Evolutionary conservation across 2,888 invertebrate genomes (phyloP), one percentile per base, ranked within the genome.

Genomic region (Calameuta pallipes): DNA sequence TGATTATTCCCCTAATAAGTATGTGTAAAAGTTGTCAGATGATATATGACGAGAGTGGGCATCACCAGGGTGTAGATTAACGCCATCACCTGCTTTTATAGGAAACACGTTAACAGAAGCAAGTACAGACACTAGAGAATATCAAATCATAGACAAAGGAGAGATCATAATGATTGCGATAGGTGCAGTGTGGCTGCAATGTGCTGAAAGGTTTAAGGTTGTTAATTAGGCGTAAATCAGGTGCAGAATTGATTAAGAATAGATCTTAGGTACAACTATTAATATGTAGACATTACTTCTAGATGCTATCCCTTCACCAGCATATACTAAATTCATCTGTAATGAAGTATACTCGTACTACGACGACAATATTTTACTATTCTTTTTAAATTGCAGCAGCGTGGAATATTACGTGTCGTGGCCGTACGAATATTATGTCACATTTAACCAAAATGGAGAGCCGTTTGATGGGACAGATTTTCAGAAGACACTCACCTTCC

Each of bases 401-500:
- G 9, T 9, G 6, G 23, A 15, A 56, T 23, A 23, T 23, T 56
- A 56, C 9, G 23, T 56, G 56, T 56, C 56, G 56, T 23, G 56
- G 56, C 15, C 56, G 23, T 56, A 56, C 56, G 56, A 56, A 56
- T 56, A 56, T 56, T 56, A 56, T 23, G 56, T 56, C 2, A 23
- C 2, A 56, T 23, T 9, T 56, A 23, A 56, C 56, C 23, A 56
- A 9, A 23, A 23, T 56, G 23, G 23, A 1, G 9, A 56, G 23
- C 23, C 23, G 23, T 56, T 56, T 23, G 23, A 71, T 9, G 34
- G 71, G 71, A 71, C n/a, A 31, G 71, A 71, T 71, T 34, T 71
- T 71, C 71, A 71, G 71, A 33, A 83, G 82, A 89, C 88, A 90
- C 90, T 90, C 90, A 90, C 90, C 90, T 90, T 90, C 90, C 86